Evolutionary conservation across 2,797 vertebrate species (phyloP), one percentile per base, ranked within the genome.

Genomic region (Cossypha heuglini): DNA sequence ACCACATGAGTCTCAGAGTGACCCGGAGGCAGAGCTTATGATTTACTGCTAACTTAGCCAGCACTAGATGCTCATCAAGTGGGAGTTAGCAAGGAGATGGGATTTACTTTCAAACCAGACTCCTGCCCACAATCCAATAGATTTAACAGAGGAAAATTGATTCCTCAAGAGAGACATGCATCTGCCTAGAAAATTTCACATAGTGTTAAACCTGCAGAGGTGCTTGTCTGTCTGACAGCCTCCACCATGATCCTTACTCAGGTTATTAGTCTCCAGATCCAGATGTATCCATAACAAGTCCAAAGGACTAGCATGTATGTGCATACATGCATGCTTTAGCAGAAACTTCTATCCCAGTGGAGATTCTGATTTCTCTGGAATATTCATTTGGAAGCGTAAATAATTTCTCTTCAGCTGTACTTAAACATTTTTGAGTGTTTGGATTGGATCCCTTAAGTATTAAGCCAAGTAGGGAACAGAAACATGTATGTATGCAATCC

Each of bases 11-110:
- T 62, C 64, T 91, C 79, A 77, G 45, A 83, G 45, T 83, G 66
- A 96, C 71, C 83, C 26, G 57, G 28, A 83, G 37, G 61, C 58
- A 80, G 40, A 80, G 58, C 51, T 91, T 85, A 37, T 49, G 75
- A 96, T 86, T 93, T 92, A 86, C 69, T 76, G 51, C 37, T 78
- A 43, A 82, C 73, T 95, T 64, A 83, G 13, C 59, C 78, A 88
- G 89, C 66, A 63, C 62, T 67, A 42, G 79, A 62, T 78, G 62
- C 58, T 88, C 22, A 17, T 73, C 1, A 6, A 83, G 89, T 63
- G 74, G 82, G 94, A 95, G 94, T 9, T 78, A 89, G 87, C 79
- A 91, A 94, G 58, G 58, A 93, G 69, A 90, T 49, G 51, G 82
- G 79, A 95, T 78, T 94, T 88, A 88, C 75, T 94, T 83, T 81